Percentiles rank a stretch among this genome's conserved stretches.
phyloP scores from a whole-genome alignment of 1,140 invertebrate genomes.

The Procambarus virginalis region DNA sequence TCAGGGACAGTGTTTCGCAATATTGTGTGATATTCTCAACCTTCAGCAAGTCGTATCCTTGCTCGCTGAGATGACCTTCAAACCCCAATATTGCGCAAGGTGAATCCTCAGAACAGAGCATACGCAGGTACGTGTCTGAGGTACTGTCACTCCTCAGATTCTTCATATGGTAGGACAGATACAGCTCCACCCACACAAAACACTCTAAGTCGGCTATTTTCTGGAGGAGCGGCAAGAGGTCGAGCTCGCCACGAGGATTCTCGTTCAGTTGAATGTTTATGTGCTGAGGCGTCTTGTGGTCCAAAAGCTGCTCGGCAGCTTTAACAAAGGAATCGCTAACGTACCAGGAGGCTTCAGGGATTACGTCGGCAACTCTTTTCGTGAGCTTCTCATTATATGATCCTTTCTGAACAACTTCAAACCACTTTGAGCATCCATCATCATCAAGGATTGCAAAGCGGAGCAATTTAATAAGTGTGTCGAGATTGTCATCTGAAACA shows the following conservation, averaged over 20 bases:
- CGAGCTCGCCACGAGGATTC: background rate
- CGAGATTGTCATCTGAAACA: background rate
- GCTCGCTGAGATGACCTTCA: constrained; percentile 3
- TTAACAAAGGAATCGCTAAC: constrained; percentile 9
- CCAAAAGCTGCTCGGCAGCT: background rate
- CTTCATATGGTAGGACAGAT: background rate
- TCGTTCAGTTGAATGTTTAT: background rate
- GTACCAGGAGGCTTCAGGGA: background rate
- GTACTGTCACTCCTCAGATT: background rate
- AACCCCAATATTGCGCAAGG: background rate
- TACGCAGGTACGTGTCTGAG: background rate
- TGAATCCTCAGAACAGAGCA: background rate
- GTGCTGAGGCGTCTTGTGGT: background rate
- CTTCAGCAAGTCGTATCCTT: background rate
- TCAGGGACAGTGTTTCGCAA: background rate
- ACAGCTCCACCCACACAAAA: background rate
- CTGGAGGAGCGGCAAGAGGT: background rate
- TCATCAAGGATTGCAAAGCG: background rate
- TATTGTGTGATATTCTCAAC: background rate
- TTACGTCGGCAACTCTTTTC: background rate
- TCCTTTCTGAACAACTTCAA: constrained; percentile 16
- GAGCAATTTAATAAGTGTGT: constrained; percentile 1
- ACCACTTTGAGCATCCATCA: background rate
- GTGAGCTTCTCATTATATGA: background rate
- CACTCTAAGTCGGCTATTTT: background rate